These are phyloP conservation scores for Orthosia gracilis DNA, from an alignment of 2,888 invertebrate species.

Conservation along the genomic window DNA sequence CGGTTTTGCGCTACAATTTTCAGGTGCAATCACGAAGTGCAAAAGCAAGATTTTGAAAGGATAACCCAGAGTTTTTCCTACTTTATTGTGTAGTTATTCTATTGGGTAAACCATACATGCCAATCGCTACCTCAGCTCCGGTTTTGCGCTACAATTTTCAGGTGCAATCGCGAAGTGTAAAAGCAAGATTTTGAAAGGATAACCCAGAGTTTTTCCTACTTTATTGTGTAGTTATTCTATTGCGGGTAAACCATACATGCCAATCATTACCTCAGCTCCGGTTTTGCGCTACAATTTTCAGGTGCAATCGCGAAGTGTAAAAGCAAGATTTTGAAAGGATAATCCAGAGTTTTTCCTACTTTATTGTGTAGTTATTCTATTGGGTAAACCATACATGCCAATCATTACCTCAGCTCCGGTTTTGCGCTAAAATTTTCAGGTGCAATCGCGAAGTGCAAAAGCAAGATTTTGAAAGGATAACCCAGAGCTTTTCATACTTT, in stretches of 20 bases:
- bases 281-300: background rate
- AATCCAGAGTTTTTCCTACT: too few relatives aligned
- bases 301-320: background rate
- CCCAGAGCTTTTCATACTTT: too few relatives aligned
- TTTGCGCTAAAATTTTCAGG: background rate
- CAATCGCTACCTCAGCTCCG: conserved; percentile 4
- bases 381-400: conserved; percentile 13
- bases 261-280: conserved; percentile 5
- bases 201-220: too few relatives aligned
- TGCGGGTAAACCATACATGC: conserved; percentile 9
- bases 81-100: background rate
- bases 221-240: background rate
- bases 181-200: background rate
- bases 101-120: conserved; percentile 9
- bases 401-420: background rate
- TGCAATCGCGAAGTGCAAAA: background rate
- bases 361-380: background rate
- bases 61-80: too few relatives aligned
- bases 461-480: background rate
- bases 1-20: background rate
- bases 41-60: background rate
- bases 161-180: background rate
- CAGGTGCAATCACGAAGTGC: background rate
- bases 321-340: background rate
- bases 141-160: background rate